Percentiles rank a stretch among this genome's conserved stretches.
phyloP scores from a whole-genome alignment of 2,113 vertebrate species.

The Nothobranchius furzeri region DNA sequence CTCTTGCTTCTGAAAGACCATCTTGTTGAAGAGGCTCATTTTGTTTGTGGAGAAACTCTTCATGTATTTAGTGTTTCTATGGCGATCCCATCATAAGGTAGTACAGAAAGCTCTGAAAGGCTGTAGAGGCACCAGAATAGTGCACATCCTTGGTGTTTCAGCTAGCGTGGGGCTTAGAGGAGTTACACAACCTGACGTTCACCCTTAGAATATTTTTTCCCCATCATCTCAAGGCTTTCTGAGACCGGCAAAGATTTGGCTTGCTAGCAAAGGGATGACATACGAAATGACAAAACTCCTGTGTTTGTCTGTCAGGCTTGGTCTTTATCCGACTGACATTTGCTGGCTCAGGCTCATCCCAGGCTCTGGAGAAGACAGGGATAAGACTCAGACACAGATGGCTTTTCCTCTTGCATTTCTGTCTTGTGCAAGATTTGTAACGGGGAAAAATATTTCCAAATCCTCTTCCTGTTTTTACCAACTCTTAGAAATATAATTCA shows the following conservation, averaged over 20 bases:
- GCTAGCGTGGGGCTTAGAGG: conserved; percentile 51
- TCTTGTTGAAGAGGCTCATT: conserved; percentile 54
- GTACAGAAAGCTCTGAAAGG: conserved; percentile 70
- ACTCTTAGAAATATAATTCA: conserved; percentile 57
- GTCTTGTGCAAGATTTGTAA: conserved; percentile 53
- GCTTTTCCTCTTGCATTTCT: conserved; percentile 58
- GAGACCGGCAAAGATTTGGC: conserved; percentile 62
- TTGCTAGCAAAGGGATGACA: conserved; percentile 73
- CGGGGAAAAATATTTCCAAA: conserved; percentile 25
- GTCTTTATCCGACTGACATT: conserved; percentile 77
- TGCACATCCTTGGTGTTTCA: conserved; percentile 46
- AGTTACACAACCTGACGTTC: conserved; percentile 68
- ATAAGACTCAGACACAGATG: conserved; percentile 74
- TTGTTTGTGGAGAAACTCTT: conserved; percentile 48
- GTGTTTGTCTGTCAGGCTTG: conserved; percentile 73
- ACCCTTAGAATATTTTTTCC: conserved; percentile 43
- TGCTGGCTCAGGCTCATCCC: conserved; percentile 72
- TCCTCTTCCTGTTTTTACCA: conserved; percentile 56
- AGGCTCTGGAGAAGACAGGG: conserved; percentile 65
- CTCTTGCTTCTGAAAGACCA: conserved; percentile 43
- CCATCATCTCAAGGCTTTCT: conserved; percentile 57
- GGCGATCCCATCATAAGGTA: conserved; percentile 64
- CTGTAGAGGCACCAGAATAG: conserved; percentile 61
- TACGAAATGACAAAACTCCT: conserved; percentile 72
- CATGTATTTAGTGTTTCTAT: conserved; percentile 72